These are phyloP conservation scores for Drosophila kanekoi DNA, from an alignment of 2,888 invertebrate genomes.

Conservation along the genomic window DNA sequence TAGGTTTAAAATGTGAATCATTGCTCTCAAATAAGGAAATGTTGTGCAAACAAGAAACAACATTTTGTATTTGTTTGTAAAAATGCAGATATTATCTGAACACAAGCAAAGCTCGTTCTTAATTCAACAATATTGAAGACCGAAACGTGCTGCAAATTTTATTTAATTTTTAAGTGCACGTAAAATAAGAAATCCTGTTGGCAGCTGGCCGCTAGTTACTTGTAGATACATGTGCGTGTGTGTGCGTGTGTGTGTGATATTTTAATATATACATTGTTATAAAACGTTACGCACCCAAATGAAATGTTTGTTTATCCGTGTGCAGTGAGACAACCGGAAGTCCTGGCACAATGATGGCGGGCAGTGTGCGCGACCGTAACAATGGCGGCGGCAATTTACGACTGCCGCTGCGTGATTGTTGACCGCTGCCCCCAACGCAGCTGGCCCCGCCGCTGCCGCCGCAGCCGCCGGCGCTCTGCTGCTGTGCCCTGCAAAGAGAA, in stretches of 20 bases:
- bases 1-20: no score
- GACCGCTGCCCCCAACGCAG: constrained; percentile 24
- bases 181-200: no score
- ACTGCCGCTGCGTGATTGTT: constrained; percentile 82
- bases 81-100: no score
- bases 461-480: constrained; percentile 86
- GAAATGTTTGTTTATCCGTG: constrained; percentile 89
- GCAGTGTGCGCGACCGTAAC: constrained; percentile 93
- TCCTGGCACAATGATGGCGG: constrained; percentile 94
- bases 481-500: constrained; percentile 85
- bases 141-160: no score
- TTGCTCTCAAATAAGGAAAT: no score
- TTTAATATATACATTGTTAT: not conserved
- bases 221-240: not conserved
- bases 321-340: constrained; percentile 92
- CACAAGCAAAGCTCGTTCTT: no score
- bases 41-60: no score
- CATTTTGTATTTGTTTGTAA: no score
- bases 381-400: constrained; percentile 89
- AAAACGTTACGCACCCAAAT: constrained; percentile 84
- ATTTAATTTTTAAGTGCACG: no score
- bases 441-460: constrained; percentile 58
- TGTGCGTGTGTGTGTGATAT: not conserved
- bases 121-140: no score
- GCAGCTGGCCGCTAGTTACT: no score